phyloP scores from a whole-genome alignment of 2,797 vertebrate species.

The Leptoclinus maculatus region DNA sequence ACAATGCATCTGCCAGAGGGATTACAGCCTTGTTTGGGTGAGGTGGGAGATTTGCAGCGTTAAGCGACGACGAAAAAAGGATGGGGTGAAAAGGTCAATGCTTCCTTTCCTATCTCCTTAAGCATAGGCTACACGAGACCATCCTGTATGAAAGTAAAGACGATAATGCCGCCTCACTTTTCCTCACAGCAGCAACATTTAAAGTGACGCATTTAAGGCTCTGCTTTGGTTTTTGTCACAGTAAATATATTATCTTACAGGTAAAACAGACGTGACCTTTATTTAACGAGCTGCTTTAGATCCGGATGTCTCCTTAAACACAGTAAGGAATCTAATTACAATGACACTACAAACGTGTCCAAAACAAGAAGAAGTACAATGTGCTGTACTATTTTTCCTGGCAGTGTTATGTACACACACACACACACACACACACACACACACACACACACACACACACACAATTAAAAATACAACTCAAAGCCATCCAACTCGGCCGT shows the following conservation, averaged over 20 bases:
- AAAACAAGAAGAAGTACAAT: background rate
- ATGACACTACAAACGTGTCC: background rate
- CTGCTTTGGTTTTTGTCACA: background rate
- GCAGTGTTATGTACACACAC: background rate
- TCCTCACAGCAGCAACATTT: background rate
- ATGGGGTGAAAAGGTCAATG: background rate
- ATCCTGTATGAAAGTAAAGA: background rate
- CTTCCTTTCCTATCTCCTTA: background rate
- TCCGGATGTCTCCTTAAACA: background rate
- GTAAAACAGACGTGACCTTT: background rate
- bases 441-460: conserved; percentile 8
- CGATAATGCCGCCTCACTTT: no score
- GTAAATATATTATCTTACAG: background rate
- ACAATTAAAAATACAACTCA: conserved; percentile 40
- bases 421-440: conserved; percentile 22
- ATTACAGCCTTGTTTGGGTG: conserved; percentile 59
- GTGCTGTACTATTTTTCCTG: background rate
- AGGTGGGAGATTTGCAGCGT: conserved; percentile 49
- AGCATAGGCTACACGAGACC: background rate
- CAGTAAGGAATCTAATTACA: background rate
- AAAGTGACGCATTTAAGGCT: no score
- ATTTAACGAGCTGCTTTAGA: background rate
- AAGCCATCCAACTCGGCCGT: conserved; percentile 16
- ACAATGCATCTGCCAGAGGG: conserved; percentile 38
- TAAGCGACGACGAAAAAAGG: conserved; percentile 1